Evolutionary conservation across 1,140 invertebrate species (phyloP), one percentile per base, ranked within the genome.

Genomic region (Mamestra configurata): DNA sequence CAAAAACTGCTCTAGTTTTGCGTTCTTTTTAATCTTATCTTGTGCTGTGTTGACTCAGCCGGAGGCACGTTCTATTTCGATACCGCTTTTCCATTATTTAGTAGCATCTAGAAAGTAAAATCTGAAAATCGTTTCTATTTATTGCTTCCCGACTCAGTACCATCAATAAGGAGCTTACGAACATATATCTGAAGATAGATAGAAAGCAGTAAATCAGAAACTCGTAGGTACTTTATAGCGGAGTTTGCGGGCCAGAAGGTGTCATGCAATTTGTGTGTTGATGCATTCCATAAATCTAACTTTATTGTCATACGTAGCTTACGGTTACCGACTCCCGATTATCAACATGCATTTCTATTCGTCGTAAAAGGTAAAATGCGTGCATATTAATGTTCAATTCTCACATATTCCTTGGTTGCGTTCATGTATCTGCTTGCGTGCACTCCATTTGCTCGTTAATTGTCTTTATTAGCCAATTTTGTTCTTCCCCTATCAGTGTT

Each of bases 201-300:
- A 66, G 61, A 40, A 66, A 22, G 61, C 35, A 66, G 61, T 66
- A 66, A 66, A 66, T 64, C 59, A 64, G 59, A 40, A 35, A 66
- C 35, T 66, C 40, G 61, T n/a, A n/a, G n/a, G n/a, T 40, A 66
- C 61, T 66, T 66, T 66, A 66, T 66, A 66, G 61, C 35, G 61
- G 61, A 22, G 61, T 66, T 57, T 57, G 35, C 61, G n/a, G 35
- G 61, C 61, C 61, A 66, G n/a, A 13, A 66, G 61, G 61, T 66
- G 61, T 66, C 61, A 66, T 66, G 61, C 61, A 66, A 66, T 66
- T 66, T 66, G 61, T 66, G 61, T 66, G 61, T 40, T 66, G 61
- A 22, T 40, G 61, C 18, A 10, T 40, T 22, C 61, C n/a, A 66
- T 66, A 66, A 66, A 66, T 66, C 61, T 66, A 40, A 66, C 22